Evolutionary conservation across 2,113 vertebrate species (phyloP), one percentile per base, ranked within the genome.

Genomic region (Anarrhichthys ocellatus): DNA sequence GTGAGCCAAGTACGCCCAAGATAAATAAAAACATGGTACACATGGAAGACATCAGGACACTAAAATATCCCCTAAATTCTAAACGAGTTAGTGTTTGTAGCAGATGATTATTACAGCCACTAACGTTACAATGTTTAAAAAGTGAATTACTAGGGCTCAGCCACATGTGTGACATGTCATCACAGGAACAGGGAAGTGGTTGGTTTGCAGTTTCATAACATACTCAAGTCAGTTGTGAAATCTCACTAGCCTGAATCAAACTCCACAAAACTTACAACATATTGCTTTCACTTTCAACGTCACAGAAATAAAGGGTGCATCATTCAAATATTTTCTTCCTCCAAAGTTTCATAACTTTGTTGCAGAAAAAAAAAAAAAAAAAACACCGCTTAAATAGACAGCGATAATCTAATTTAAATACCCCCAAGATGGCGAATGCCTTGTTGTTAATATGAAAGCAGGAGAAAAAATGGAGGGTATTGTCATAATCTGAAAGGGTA

Each of bases 401-500:
- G 82, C 76, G 85, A 86, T 89, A 78, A 90, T 92, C 87, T 89
- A 77, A 90, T 92, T 95, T 85, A 82, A 94, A 95, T 90, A 93
- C 92, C 94, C 92, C 92, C 96, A 97, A 97, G 94, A 97, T 97
- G 96, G 96, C 96, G 97, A 97, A 94, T 95, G 95, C 93, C 95
- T 96, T 95, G 96, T 95, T 96, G 95, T 96, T 96, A 95, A 95
- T 88, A 83, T 69, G 77, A 96, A 95, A 95, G 93, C 95, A 96
- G 91, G 96, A 9, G 46, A 59, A 59, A 50, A 97, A 96, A 97
- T 97, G 96, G 96, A 97, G 96, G 96, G 96, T 96, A 96, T 96
- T 96, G 96, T 96, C 96, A 97, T 96, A 96, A 96, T 96, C 96
- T 97, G 96, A 97, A 96, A 97, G 95, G 95, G 95, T 93, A 96